phyloP scores from a whole-genome alignment of 2,888 invertebrate species.

The Agelastica alni region DNA sequence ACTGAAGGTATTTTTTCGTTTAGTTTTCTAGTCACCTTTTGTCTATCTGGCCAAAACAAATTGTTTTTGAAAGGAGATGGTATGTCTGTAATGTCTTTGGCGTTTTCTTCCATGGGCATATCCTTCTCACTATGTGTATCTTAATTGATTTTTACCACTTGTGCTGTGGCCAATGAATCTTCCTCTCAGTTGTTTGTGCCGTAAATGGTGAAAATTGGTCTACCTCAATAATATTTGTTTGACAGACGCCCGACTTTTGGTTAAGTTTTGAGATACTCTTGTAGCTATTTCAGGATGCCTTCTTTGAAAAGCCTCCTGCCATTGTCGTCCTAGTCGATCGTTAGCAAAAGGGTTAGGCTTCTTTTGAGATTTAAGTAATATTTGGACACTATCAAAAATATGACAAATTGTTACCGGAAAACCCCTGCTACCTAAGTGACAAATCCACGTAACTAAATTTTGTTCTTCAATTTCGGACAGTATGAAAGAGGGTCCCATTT shows the following conservation, averaged over 20 bases:
- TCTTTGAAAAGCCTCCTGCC: neutral
- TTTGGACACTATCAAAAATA: neutral
- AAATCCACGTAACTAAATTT: neutral
- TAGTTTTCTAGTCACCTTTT: too few relatives aligned
- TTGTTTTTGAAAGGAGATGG: too few relatives aligned
- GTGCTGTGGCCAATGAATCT: too few relatives aligned
- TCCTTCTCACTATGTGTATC: too few relatives aligned
- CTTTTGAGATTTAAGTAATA: neutral
- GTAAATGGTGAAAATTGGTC: too few relatives aligned
- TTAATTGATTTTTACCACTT: too few relatives aligned
- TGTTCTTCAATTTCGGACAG: neutral
- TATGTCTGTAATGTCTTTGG: too few relatives aligned
- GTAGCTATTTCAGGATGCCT: conserved; percentile 1
- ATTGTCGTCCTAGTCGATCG: neutral
- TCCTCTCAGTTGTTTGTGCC: too few relatives aligned
- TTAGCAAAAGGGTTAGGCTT: neutral
- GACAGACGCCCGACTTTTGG: neutral
- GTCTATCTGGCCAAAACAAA: too few relatives aligned
- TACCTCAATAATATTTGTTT: too few relatives aligned
- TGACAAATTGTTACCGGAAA: neutral
- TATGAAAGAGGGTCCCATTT: neutral
- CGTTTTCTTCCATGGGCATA: too few relatives aligned
- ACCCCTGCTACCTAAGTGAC: neutral
- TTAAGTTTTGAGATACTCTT: neutral
- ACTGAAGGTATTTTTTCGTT: too few relatives aligned